Evolutionary conservation across 2,797 vertebrate genomes (phyloP).

Genomic region (Eulemur albifrons): DNA sequence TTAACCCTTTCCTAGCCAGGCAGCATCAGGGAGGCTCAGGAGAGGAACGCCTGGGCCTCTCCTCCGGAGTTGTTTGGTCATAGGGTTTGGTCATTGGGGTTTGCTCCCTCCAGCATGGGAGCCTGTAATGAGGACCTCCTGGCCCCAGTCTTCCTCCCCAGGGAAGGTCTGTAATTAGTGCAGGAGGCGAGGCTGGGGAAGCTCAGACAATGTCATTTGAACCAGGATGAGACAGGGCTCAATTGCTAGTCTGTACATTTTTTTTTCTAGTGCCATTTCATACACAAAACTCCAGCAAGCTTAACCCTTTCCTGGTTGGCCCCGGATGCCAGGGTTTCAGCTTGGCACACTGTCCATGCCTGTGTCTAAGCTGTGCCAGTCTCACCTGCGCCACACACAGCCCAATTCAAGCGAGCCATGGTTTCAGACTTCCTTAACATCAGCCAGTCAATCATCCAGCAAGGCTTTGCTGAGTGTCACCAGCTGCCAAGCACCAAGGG

Average conservation of each 20-base stretch:
- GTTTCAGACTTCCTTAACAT: not conserved
- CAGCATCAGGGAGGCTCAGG: not conserved
- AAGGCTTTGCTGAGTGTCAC: not conserved
- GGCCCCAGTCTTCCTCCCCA: conserved; percentile 74
- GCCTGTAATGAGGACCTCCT: conserved; percentile 85
- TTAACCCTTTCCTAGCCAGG: conserved; percentile 25
- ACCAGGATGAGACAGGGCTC: conserved; percentile 84
- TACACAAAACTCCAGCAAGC: conserved; percentile 58
- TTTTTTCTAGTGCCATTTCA: conserved; percentile 77
- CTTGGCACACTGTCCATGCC: not conserved
- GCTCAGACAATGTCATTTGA: conserved; percentile 88
- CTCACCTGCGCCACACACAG: not conserved
- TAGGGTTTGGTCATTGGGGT: conserved; percentile 75
- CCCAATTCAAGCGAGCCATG: not conserved
- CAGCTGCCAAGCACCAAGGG: not conserved
- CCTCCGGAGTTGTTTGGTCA: conserved; percentile 61
- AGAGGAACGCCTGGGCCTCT: not conserved
- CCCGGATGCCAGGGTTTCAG: not conserved
- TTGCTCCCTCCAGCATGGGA: conserved; percentile 78
- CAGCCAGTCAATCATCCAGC: not conserved
- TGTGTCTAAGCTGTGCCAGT: not conserved
- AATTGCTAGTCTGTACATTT: conserved; percentile 85
- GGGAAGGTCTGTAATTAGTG: conserved; percentile 88
- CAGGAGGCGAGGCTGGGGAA: conserved; percentile 82
- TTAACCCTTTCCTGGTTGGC: conserved; percentile 79